phyloP scores from a whole-genome alignment of 2,113 vertebrate species.

The Caranx ignobilis region DNA sequence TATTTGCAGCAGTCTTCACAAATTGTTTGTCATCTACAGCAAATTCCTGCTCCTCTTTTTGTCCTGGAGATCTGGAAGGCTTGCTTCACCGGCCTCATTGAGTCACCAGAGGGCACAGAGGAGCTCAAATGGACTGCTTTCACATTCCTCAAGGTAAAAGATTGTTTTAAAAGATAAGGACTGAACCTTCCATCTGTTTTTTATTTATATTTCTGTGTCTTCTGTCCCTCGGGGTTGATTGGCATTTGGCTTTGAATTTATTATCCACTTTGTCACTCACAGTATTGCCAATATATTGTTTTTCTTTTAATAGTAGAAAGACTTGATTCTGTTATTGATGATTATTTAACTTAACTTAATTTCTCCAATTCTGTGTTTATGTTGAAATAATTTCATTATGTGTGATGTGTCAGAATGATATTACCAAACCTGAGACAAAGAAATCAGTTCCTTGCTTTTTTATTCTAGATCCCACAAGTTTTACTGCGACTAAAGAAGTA shows the following conservation, averaged over 20 bases:
- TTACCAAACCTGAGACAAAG: background rate
- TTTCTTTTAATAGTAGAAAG: background rate
- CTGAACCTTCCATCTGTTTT: background rate
- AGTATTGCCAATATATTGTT: background rate
- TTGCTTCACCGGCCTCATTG: slow-evolving; percentile 97
- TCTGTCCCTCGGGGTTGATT: background rate
- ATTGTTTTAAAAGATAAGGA: background rate
- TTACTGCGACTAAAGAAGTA: slow-evolving; percentile 96
- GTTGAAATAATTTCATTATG: background rate
- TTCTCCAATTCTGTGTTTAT: background rate
- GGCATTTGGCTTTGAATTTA: background rate
- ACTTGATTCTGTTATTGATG: background rate
- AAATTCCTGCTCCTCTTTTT: slow-evolving; percentile 91
- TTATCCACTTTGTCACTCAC: background rate
- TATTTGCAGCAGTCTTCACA: background rate
- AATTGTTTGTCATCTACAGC: slow-evolving; percentile 75
- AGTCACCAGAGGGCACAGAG: slow-evolving; percentile 96
- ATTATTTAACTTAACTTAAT: background rate
- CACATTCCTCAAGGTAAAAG: slow-evolving; percentile 94
- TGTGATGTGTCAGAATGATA: background rate
- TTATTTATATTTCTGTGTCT: background rate
- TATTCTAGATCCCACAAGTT: slow-evolving; percentile 94
- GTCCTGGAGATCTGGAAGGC: slow-evolving; percentile 99
- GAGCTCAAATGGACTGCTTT: slow-evolving; percentile 99
- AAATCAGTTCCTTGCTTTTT: background rate